Conservation (phyloP, 2,797 vertebrate genomes). For the Muscicapa comitata region DNA sequence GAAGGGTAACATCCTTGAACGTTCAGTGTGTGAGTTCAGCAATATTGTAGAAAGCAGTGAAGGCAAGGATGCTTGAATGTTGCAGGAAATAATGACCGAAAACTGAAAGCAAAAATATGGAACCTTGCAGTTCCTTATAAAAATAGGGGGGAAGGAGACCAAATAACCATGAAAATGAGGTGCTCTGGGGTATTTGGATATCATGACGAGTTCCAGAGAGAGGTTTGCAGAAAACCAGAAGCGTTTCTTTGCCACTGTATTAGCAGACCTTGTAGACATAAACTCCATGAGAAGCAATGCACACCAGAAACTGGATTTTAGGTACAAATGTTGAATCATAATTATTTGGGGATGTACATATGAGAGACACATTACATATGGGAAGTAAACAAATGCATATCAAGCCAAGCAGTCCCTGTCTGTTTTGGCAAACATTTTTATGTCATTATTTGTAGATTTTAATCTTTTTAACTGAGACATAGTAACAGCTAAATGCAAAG, state of each 20-base stretch:
- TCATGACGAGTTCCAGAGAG: neutral
- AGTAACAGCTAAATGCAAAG: neutral
- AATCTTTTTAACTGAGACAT: neutral
- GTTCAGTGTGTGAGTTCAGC: neutral
- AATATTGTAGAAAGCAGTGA: neutral
- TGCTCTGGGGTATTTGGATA: neutral
- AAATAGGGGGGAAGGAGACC: neutral
- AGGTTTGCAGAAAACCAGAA: neutral
- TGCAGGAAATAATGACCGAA: neutral
- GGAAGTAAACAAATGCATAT: neutral
- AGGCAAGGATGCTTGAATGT: neutral
- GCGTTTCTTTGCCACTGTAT: neutral
- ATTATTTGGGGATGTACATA: neutral
- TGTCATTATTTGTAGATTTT: neutral
- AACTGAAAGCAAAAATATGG: neutral
- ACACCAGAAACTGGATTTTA: neutral
- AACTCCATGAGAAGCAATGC: neutral
- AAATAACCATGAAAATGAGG: neutral
- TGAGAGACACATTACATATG: rapidly evolving
- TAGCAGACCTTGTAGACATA: neutral
- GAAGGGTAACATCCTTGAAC: neutral
- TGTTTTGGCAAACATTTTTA: neutral
- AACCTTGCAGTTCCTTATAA: neutral
- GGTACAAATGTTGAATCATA: neutral
- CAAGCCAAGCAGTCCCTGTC: neutral